Base-by-base conservation (phyloP, 2,888 invertebrate genomes). In the Salpingus planirostris region DNA sequence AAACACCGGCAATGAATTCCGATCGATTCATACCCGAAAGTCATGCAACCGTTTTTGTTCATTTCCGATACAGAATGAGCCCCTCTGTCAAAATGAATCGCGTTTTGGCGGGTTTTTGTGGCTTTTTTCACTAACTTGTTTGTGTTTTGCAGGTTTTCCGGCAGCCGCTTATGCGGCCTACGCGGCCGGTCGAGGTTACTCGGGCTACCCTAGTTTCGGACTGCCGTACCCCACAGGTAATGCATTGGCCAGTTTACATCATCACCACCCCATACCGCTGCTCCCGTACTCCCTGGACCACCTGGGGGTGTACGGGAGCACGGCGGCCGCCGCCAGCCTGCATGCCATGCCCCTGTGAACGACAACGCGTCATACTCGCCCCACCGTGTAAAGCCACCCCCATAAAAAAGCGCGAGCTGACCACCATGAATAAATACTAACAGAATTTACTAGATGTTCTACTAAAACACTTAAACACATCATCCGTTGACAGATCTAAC, bases 161-260 rank as follows among this genome's bases (percentile, higher is more conserved):
- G 89, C 90, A 68, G 83, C 84, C 65, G 90, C 90, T 62, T 90
- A 90, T 73, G 90, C 91, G 72, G 90, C 91, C 65, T 91, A 90
- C 72, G 90, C 91, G 76, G 88, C 91, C 68, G 89, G 90, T 70
- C 86, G 91, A 72, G 88, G 91, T 69, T 92, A 90, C 76, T 89
- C 90, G 75, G 89, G 90, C 76, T 91, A 91, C 79, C 89, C 91
- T 75, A 88, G 90, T 80, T 91, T 91, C 78, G 90, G 91, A 79
- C 87, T 92, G 73, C 91, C 91, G 68, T 91, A 91, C 74, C 91
- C 91, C 68, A 86, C 91, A 88, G 90, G 90, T 90, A 88, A 90
- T 79, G 71, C 79, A 71, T 76, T 80, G 72, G 73, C 76, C 74
- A 80, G 78, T 76, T 76, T 80, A 75, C 79, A 80, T 73, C 79